phyloP scores from a whole-genome alignment of 2,797 vertebrate species.

The Lates japonicus region DNA sequence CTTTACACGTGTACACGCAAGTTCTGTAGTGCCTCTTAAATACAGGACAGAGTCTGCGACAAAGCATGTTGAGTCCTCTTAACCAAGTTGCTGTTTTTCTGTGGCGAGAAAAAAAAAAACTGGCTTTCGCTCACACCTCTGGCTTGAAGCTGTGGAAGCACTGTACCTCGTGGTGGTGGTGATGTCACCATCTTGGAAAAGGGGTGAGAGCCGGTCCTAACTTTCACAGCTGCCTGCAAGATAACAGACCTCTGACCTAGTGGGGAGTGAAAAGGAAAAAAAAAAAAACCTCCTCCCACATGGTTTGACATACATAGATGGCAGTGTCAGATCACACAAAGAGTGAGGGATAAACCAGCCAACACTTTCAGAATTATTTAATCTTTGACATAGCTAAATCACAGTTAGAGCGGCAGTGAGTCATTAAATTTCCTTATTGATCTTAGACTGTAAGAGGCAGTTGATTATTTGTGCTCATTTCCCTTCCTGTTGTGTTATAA shows the following conservation, averaged over 20 bases:
- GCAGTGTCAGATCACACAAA: constrained; percentile 22
- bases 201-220: constrained; percentile 57
- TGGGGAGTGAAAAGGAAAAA: constrained; percentile 1
- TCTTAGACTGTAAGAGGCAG: neutral
- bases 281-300: constrained; percentile 8
- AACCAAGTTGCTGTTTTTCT: constrained; percentile 35
- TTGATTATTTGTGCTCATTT: neutral
- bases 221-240: constrained; percentile 78
- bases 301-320: constrained; percentile 1
- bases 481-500: neutral
- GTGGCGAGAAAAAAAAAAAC: neutral
- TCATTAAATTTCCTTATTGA: neutral
- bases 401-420: constrained; percentile 14
- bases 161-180: constrained; percentile 36
- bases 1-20: constrained; percentile 57
- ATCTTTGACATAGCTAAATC: neutral
- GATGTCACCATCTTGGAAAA: constrained; percentile 65
- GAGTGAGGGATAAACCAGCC: constrained; percentile 7
- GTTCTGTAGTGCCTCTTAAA: constrained; percentile 24
- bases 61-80: constrained; percentile 16
- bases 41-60: constrained; percentile 31
- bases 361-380: neutral
- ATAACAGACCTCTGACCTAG: constrained; percentile 63
- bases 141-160: constrained; percentile 13
- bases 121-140: constrained; percentile 27